Evolutionary conservation across 2,888 invertebrate genomes (phyloP).

Genomic region (Drosophila sordidula): DNA sequence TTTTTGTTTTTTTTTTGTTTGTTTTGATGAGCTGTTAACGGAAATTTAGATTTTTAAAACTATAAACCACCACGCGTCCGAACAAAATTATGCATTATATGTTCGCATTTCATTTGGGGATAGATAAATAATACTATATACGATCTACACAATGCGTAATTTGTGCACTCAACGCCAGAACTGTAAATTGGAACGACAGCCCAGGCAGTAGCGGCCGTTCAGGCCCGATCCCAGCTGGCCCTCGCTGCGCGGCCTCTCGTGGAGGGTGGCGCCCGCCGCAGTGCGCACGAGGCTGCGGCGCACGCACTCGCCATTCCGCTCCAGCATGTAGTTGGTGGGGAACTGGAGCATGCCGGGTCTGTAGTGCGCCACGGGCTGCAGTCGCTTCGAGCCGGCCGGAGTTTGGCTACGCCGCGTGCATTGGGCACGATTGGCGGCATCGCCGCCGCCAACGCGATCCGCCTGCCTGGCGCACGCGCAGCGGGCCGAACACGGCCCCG

Average conservation of each 20-base stretch:
- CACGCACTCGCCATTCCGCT: slow-evolving; percentile 16
- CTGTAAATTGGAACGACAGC: not conserved
- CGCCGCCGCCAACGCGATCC: slow-evolving; percentile 21
- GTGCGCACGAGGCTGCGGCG: slow-evolving; percentile 61
- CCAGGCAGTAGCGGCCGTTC: no score
- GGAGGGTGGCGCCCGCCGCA: slow-evolving; percentile 64
- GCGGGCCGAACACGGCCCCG: no score
- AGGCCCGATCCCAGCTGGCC: not conserved
- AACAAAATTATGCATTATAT: slow-evolving; percentile 53
- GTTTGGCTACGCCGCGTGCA: no score
- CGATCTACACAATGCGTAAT: slow-evolving; percentile 56
- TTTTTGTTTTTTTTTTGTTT: no score
- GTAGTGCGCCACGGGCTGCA: slow-evolving; percentile 53
- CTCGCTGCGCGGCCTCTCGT: slow-evolving; percentile 23
- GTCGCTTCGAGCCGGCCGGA: not conserved
- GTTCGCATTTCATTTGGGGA: slow-evolving; percentile 11
- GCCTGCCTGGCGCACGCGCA: not conserved
- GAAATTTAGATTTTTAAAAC: slow-evolving; percentile 29
- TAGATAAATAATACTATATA: not conserved
- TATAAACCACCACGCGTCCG: slow-evolving; percentile 45
- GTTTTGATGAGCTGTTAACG: not conserved
- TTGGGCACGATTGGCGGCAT: not conserved
- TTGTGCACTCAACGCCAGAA: slow-evolving; percentile 40
- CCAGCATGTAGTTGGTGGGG: slow-evolving; percentile 28
- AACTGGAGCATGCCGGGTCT: slow-evolving; percentile 42